These are phyloP conservation scores for Lineus longissimus DNA, from an alignment of 1,140 invertebrate species.

Conservation along the genomic window DNA sequence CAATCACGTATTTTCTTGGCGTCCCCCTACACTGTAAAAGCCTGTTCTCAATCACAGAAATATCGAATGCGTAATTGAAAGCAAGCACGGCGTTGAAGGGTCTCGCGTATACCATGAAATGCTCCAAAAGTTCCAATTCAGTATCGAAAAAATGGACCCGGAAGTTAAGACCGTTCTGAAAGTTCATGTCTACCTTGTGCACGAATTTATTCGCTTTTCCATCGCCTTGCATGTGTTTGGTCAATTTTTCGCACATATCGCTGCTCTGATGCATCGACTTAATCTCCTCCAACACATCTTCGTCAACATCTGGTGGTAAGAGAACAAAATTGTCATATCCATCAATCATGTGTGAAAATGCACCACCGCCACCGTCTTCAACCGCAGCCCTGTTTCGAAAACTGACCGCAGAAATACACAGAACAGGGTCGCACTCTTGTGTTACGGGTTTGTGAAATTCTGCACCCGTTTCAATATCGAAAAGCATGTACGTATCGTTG, in stretches of 20 bases:
- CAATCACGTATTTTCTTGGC: neutral
- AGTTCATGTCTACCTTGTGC: neutral
- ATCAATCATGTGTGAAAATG: neutral
- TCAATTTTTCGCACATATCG: neutral
- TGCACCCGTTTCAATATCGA: neutral
- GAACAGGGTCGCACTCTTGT: neutral
- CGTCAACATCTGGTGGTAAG: neutral
- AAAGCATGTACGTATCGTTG: neutral
- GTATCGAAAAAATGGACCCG: neutral
- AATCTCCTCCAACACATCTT: neutral
- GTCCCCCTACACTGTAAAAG: neutral
- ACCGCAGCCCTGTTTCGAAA: neutral
- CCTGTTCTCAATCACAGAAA: neutral
- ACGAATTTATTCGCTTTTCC: neutral
- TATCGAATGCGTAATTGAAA: neutral
- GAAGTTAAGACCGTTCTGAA: neutral
- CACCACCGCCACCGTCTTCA: too few species aligned
- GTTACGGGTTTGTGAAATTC: neutral
- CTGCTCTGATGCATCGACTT: neutral
- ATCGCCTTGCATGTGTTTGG: neutral
- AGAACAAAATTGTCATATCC: neutral
- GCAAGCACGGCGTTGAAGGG: neutral
- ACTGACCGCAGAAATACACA: neutral
- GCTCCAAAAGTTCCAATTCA: neutral
- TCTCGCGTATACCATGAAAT: neutral